Base-by-base conservation (phyloP, 64 coral and sea anemone species). In the Astreopora myriophthalma region DNA sequence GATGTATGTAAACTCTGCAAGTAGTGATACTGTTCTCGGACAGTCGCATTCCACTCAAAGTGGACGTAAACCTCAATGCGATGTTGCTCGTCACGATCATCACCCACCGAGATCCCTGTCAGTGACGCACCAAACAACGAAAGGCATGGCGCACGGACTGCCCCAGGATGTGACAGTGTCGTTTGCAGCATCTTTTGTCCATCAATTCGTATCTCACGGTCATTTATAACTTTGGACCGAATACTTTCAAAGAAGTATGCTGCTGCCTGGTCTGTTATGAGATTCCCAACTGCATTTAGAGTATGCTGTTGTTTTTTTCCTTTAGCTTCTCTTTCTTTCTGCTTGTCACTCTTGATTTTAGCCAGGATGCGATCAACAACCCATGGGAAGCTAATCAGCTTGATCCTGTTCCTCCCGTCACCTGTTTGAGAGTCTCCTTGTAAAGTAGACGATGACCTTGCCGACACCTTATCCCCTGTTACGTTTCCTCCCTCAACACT, bases 321-420 rank as follows among this genome's bases (percentile, higher is more conserved):
- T 4, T 28, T 71, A 35, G 8, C 39, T 69, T 78, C 69, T 68
- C 63, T 64, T 22, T 39, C 79, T 60, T 90, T 75, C 46, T 64
- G 78, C 82, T 42, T 87, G 8, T 7, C 57, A 36, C 29, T 57
- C 24, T 96, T 96, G 66, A 96, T 96, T 55, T 92, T 77, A 27
- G 94, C 89, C 0, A 96, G 85, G 20, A 96, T 66, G 34, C 89
- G 90, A 35, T 91, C 83, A 34, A 92, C 94, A 19, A 96, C 83
- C 94, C 94, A 96, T 0, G 94, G 94, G 69, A 96, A 96, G 32
- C 94, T 96, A 0, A 92, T 9, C 8, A 96, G 31, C 11, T 17
- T 29, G 17, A 48, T 20, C 7, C 20, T 52, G 32, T 19, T 60
- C 22, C 71, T 48, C 14, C 10, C 27, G 1, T 86, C 81, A 34